These are phyloP conservation scores for Dendrocincla tyrannina DNA, from an alignment of 2,797 vertebrate genomes.

Conservation along the genomic window DNA sequence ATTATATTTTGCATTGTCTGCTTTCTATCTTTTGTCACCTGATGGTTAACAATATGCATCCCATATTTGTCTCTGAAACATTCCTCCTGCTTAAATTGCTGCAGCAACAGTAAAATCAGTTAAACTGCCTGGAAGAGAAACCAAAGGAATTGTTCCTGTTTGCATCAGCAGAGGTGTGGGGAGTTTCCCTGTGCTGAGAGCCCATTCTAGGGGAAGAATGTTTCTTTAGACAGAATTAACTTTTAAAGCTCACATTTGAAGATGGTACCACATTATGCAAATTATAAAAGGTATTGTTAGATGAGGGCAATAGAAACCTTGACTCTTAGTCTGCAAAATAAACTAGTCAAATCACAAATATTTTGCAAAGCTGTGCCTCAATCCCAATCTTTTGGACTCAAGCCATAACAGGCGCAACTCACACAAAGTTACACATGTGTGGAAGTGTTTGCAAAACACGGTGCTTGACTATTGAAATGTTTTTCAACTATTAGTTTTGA, in stretches of 20 bases:
- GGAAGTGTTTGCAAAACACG: neutral
- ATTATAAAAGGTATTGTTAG: neutral
- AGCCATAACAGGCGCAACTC: neutral
- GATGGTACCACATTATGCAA: neutral
- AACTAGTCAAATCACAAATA: fast-evolving
- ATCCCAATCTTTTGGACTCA: neutral
- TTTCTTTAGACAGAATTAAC: neutral
- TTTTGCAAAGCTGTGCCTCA: neutral
- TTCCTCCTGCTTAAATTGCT: neutral
- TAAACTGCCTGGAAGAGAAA: neutral
- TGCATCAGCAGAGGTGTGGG: neutral
- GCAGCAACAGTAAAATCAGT: neutral
- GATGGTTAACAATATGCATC: neutral
- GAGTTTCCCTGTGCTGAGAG: neutral
- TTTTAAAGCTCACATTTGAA: neutral
- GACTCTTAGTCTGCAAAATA: neutral
- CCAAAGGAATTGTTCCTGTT: neutral
- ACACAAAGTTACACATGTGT: neutral
- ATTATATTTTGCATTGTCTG: neutral
- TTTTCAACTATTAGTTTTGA: neutral
- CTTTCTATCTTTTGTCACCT: neutral
- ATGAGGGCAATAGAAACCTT: neutral
- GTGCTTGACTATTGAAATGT: neutral
- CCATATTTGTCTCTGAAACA: neutral
- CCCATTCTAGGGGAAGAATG: neutral